Base-by-base conservation (phyloP, 2,113 vertebrate genomes). In the Engystomops pustulosus region DNA sequence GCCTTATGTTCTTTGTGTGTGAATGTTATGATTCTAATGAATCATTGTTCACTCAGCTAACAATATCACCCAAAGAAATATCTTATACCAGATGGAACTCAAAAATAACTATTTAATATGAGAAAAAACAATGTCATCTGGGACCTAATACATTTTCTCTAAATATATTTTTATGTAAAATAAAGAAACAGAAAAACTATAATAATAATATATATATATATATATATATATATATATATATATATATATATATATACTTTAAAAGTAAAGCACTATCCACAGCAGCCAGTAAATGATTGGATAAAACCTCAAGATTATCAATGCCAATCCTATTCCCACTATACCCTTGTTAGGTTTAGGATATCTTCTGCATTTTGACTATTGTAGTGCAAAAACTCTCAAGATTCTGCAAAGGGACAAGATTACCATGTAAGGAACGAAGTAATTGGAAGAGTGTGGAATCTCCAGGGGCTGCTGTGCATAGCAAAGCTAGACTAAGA, bases 391-490 rank as follows among this genome's bases (percentile, higher is more conserved):
- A 11, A 78, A 45, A 30, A 32, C 71, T 74, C 71, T 45, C 71
- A 49, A 32, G 75, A 58, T 41, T 58, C 51, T 51, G 18, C 51
- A 77, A 8, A 36, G 75, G 75, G 75, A 58, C 20, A 41, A 15
- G 23, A 78, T 78, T 78, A 58, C 51, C 75, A 78, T 78, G 51
- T 78, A 78, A 78, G 75, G n/a, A 78, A 60, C 25, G 32, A 78
- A 58, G 75, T 78, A 78, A 78, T 78, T 78, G 75, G 75, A 78
- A 41, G n/a, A 41, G 20, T 41, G 34, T 60, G 23, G 4, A 38
- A 23, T 78, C 75, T 78, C 75, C 51, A 41, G 75, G 53, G 75
- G 51, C 51, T 58, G 34, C 32, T 58, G 75, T 60, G 75, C 53
- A 23, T 20, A 78, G 75, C 32, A 78, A 55, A 41, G 75, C 75